Evolutionary conservation across 2,888 invertebrate species (phyloP), one percentile per base, ranked within the genome.

Genomic region (Netelia fuscicornis): DNA sequence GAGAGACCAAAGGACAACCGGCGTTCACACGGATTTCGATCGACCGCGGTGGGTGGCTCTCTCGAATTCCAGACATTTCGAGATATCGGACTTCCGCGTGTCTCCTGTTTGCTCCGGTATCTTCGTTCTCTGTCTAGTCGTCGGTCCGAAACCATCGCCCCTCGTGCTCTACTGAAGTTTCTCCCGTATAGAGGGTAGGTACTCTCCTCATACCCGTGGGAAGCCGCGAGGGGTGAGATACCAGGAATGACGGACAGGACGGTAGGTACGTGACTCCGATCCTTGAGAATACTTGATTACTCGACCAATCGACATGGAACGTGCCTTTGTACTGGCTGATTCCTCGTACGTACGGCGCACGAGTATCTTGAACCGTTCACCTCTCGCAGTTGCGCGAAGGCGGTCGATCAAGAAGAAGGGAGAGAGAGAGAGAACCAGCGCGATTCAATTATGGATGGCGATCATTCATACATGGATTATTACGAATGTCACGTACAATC

Each of bases 61-160:
- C 71, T 17, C 71, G 52, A 54, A 23, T 65, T 71, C 62, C 72
- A n/a, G 52, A n/a, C 37, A 70, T 79, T 42, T 56, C 72, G 52
- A 48, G 30, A 25, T 71, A 54, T 79, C 25, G 30, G 23, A 30
- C 44, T n/a, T 60, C n/a, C 58, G 17, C 62, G 44, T 56, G 54
- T 37, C 56, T 23, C 30, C 70, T 37, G 54, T 17, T 48, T 8
- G 48, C 62, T 65, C 42, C 52, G 75, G 52, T 76, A 70, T 56
- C 48, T 60, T 65, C 52, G n/a, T 48, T 42, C 13, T 25, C 54
- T 52, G 17, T 23, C 23, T 25, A 42, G 30, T 6, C 1, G 3
- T 9, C 30, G 37, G 37, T n/a, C 62, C n/a, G 13, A 25, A 23
- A 3, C n/a, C 62, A 11, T 62, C 62, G 2, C n/a, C 62, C 62